A percentile compares a stretch with the other conserved stretches of the same genome.
Evolutionary conservation across 2,797 vertebrate species (phyloP).

Genomic region (Myotis daubentonii): DNA sequence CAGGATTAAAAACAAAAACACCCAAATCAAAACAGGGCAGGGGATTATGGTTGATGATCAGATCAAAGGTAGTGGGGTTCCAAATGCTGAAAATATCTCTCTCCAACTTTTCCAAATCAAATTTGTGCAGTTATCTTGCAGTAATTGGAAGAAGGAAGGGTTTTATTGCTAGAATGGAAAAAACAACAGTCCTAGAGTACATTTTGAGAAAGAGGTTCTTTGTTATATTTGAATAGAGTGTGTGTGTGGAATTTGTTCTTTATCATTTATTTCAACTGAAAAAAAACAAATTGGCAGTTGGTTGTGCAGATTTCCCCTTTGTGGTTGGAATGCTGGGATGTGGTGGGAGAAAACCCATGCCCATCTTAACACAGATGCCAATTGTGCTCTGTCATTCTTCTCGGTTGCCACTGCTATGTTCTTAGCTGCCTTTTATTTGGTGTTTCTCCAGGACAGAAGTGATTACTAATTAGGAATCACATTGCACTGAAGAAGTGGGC

Average conservation of each 20-base stretch:
- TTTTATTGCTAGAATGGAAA: slow-evolving; percentile 61
- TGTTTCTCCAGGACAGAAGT: slow-evolving; percentile 78
- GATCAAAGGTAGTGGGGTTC: slow-evolving; percentile 35
- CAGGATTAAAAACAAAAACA: slow-evolving; percentile 1
- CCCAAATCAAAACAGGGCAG: slow-evolving; percentile 1
- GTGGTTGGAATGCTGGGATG: slow-evolving; percentile 68
- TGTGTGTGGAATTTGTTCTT: slow-evolving; percentile 65
- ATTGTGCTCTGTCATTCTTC: slow-evolving; percentile 70
- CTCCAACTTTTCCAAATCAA: slow-evolving; percentile 50
- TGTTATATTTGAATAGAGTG: slow-evolving; percentile 70
- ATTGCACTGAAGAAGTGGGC: slow-evolving; percentile 67
- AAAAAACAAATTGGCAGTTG: slow-evolving; percentile 67
- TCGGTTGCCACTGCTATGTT: slow-evolving; percentile 64
- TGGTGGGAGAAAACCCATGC: slow-evolving; percentile 68
- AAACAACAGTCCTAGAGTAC: slow-evolving; percentile 3
- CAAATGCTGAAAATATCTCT: slow-evolving; percentile 51
- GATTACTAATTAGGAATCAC: slow-evolving; percentile 80
- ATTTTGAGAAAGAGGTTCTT: slow-evolving; percentile 64
- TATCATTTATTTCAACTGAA: slow-evolving; percentile 64
- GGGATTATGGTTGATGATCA: slow-evolving; percentile 21
- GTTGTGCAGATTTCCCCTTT: slow-evolving; percentile 67
- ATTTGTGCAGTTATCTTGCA: slow-evolving; percentile 57
- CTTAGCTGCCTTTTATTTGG: slow-evolving; percentile 80
- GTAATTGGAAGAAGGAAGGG: slow-evolving; percentile 42
- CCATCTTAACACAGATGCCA: slow-evolving; percentile 73